Evolutionary conservation across 37 sponge, comb jelly and placozoan species (phyloP).

Genomic region (Cladorhizidae sp.): DNA sequence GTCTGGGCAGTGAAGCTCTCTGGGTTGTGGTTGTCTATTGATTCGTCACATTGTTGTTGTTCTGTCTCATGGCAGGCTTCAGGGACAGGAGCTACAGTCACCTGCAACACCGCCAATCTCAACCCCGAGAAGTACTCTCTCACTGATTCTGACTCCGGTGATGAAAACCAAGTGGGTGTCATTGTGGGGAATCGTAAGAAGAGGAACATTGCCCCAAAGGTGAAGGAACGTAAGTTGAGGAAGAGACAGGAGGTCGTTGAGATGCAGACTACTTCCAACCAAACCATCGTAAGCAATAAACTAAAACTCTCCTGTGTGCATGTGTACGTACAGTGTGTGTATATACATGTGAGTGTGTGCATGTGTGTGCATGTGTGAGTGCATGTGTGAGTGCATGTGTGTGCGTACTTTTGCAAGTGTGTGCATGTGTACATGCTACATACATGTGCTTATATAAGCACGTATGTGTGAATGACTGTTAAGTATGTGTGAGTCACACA

Average conservation of each 20-base stretch:
- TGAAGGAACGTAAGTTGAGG: neutral
- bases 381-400: too few relatives aligned
- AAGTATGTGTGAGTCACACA: too few relatives aligned
- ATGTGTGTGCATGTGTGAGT: too few relatives aligned
- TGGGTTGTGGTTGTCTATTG: too few relatives aligned
- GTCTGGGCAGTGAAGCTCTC: too few relatives aligned
- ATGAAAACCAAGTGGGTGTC: neutral
- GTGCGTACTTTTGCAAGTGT: too few relatives aligned
- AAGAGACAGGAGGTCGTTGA: neutral
- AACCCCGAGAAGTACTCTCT: neutral
- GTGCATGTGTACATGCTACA: too few relatives aligned
- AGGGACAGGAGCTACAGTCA: conserved; percentile 5
- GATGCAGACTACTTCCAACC: neutral
- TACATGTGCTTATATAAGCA: too few relatives aligned
- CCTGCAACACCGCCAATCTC: neutral
- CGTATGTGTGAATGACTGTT: too few relatives aligned
- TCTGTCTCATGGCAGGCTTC: neutral
- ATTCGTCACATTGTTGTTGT: neutral
- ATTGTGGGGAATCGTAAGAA: neutral
- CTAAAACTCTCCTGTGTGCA: neutral
- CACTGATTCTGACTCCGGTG: too few relatives aligned
- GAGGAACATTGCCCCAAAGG: neutral
- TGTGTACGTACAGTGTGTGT: too few relatives aligned
- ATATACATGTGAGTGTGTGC: too few relatives aligned
- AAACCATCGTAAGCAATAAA: neutral